Percentiles rank a stretch among this genome's conserved stretches.
Evolutionary conservation across 2,888 invertebrate species (phyloP).

Genomic region (Sphaerophoria taeniata): DNA sequence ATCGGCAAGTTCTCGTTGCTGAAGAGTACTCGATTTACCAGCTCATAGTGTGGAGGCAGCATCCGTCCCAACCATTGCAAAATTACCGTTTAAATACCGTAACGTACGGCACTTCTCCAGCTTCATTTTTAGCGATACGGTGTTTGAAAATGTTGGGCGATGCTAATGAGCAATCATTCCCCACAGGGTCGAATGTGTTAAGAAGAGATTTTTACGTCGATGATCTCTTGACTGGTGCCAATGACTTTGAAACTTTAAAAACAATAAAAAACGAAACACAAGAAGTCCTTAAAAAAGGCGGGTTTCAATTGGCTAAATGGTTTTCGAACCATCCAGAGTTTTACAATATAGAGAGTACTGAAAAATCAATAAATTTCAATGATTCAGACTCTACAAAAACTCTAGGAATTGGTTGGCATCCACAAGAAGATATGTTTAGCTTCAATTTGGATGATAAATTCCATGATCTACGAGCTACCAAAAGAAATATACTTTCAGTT

Average conservation of each 20-base stretch:
- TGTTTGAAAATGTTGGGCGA: too few species aligned
- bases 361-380: slow-evolving; percentile 32
- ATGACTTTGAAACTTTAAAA: slow-evolving; percentile 29
- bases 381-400: slow-evolving; percentile 6
- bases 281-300: slow-evolving; percentile 31
- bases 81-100: too few species aligned
- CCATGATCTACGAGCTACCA: neutral
- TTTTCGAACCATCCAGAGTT: slow-evolving; percentile 33
- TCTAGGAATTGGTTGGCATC: slow-evolving; percentile 33
- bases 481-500: slow-evolving; percentile 36
- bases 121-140: too few species aligned
- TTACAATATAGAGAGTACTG: slow-evolving; percentile 9
- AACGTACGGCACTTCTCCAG: too few species aligned
- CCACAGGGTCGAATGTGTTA: too few species aligned
- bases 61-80: too few species aligned
- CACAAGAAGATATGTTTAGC: slow-evolving; percentile 30
- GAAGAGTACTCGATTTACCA: too few species aligned
- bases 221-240: slow-evolving; percentile 45
- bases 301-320: slow-evolving; percentile 30
- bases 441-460: slow-evolving; percentile 18
- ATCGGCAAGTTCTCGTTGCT: slow-evolving; percentile 23
- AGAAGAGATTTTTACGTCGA: too few species aligned
- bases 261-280: slow-evolving; percentile 24
- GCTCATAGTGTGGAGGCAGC: too few species aligned
- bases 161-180: too few species aligned